Evolutionary conservation across 2,797 vertebrate genomes (phyloP).

Genomic region (Tadarida brasiliensis): DNA sequence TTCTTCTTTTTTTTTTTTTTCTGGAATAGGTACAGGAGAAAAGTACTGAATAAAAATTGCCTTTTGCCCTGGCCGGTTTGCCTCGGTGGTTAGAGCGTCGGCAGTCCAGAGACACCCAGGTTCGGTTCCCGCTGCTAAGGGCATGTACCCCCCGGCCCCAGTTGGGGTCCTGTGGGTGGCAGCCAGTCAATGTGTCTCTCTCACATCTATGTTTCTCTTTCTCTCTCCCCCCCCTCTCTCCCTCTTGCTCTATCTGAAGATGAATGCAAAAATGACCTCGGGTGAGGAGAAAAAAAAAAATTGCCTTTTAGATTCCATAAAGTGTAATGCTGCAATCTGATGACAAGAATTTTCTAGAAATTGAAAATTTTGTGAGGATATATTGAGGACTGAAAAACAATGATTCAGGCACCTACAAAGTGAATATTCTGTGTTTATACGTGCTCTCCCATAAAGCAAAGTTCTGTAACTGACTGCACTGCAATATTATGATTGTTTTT

Average conservation of each 20-base stretch:
- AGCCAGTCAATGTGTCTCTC: too few relatives aligned
- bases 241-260: too few relatives aligned
- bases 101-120: too few relatives aligned
- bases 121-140: too few relatives aligned
- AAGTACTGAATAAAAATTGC: slow-evolving; percentile 48
- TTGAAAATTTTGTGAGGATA: background rate
- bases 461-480: background rate
- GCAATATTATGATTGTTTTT: background rate
- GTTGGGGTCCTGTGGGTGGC: too few relatives aligned
- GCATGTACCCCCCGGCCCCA: too few relatives aligned
- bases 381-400: background rate
- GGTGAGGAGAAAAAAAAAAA: background rate
- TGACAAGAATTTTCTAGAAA: slow-evolving; percentile 30
- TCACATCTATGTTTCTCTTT: too few relatives aligned
- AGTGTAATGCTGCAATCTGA: background rate
- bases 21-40: background rate
- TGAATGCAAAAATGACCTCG: too few relatives aligned
- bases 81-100: too few relatives aligned
- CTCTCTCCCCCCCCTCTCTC: too few relatives aligned
- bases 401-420: background rate
- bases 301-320: slow-evolving; percentile 42
- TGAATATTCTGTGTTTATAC: background rate
- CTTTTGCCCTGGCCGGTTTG: background rate
- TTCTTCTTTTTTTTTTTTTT: background rate
- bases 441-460: background rate